Evolutionary conservation across 2,797 vertebrate species (phyloP).

Genomic region (Pseudocheirus occidentalis): DNA sequence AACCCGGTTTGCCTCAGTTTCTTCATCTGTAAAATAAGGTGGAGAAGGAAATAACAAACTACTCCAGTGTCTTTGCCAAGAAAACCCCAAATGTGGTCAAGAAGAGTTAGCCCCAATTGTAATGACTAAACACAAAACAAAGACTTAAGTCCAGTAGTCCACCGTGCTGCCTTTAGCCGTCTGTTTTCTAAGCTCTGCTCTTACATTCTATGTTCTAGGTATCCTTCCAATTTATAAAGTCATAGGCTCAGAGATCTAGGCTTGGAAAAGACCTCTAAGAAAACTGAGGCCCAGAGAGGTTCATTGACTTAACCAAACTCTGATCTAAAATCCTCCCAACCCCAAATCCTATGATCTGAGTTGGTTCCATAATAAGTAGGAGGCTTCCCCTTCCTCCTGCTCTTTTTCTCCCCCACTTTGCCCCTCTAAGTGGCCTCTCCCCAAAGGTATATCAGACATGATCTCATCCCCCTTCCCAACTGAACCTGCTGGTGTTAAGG

Average conservation of each 20-base stretch:
- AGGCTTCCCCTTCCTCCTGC: not conserved
- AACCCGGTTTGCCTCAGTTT: not conserved
- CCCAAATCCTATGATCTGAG: not conserved
- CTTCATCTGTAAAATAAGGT: not conserved
- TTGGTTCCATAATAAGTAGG: not conserved
- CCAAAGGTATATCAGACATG: slow-evolving; percentile 40
- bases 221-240: not conserved
- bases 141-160: not conserved
- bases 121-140: not conserved
- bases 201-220: not conserved
- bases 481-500: not conserved
- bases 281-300: not conserved
- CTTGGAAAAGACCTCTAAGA: not conserved
- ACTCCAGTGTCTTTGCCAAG: not conserved
- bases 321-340: not conserved
- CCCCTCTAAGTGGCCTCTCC: slow-evolving; percentile 24
- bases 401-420: not conserved
- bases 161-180: not conserved
- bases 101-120: not conserved
- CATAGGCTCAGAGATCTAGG: not conserved
- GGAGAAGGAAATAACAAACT: not conserved
- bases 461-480: slow-evolving; percentile 35
- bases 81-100: not conserved
- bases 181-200: not conserved
- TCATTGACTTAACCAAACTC: not conserved